phyloP scores from a whole-genome alignment of 2,888 invertebrate genomes.

The Entomobrya proxima region DNA sequence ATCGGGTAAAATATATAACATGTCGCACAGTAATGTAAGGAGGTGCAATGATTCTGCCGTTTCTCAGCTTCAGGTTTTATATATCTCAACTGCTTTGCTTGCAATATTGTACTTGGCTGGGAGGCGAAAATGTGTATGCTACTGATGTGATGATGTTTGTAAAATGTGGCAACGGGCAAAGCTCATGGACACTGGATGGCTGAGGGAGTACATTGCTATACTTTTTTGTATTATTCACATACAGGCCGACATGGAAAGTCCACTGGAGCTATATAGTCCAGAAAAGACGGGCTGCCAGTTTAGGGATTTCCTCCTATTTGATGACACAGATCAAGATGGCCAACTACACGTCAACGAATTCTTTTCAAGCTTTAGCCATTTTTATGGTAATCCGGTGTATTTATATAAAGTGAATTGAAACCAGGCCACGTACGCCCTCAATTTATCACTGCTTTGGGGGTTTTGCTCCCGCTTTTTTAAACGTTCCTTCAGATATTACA shows the following conservation, averaged over 20 bases:
- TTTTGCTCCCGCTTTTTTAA: slow-evolving; percentile 28
- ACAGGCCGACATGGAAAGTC: slow-evolving; percentile 50
- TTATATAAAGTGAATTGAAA: slow-evolving; percentile 67
- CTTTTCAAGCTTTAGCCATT: slow-evolving; percentile 86
- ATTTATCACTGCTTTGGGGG: slow-evolving; percentile 64
- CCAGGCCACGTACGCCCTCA: slow-evolving; percentile 63
- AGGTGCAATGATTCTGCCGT: slow-evolving; percentile 58
- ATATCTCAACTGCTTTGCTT: background rate
- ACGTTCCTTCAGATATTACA: slow-evolving; percentile 81
- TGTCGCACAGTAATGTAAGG: slow-evolving; percentile 34
- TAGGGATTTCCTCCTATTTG: slow-evolving; percentile 84
- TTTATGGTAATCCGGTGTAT: slow-evolving; percentile 82
- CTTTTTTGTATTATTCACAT: slow-evolving; percentile 9
- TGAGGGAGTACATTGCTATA: slow-evolving; percentile 34
- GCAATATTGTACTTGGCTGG: background rate
- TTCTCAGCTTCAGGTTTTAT: slow-evolving; percentile 50
- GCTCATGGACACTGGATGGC: background rate
- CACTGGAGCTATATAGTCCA: slow-evolving; percentile 18
- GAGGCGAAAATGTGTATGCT: background rate
- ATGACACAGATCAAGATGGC: slow-evolving; percentile 83
- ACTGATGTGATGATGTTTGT: background rate
- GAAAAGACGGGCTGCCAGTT: slow-evolving; percentile 80
- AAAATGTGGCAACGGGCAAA: slow-evolving; percentile 16
- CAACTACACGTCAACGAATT: slow-evolving; percentile 85
- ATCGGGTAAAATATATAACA: slow-evolving; percentile 61